These are phyloP conservation scores for Chlamydotis undulata DNA, from an alignment of 2,113 vertebrate species.

Conservation along the genomic window DNA sequence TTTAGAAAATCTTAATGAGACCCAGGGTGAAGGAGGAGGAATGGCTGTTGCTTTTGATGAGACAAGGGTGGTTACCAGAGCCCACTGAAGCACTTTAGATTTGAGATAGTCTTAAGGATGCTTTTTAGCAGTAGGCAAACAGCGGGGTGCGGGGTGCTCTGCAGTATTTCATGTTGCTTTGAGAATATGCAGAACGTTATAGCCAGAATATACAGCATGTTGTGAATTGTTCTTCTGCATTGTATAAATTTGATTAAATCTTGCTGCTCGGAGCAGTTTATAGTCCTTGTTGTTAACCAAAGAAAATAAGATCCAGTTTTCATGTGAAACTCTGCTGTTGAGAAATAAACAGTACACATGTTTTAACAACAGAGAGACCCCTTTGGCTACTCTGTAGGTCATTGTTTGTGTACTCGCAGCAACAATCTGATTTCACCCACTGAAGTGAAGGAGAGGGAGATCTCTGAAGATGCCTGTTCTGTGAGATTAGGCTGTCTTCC, in stretches of 20 bases:
- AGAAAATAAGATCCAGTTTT: neutral
- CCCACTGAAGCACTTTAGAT: neutral
- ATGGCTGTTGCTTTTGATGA: conserved; percentile 34
- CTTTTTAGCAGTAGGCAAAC: conserved; percentile 2
- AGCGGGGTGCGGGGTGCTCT: conserved; percentile 17
- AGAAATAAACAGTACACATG: neutral
- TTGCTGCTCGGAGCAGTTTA: neutral
- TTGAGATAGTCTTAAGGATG: conserved; percentile 1
- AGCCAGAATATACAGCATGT: neutral
- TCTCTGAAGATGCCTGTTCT: neutral
- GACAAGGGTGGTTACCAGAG: neutral
- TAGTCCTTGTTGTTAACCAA: neutral
- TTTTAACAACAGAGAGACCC: neutral
- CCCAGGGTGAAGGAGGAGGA: neutral
- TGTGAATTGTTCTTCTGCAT: neutral
- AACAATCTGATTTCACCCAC: neutral
- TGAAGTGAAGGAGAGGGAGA: neutral
- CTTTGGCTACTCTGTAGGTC: neutral
- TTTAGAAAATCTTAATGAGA: neutral
- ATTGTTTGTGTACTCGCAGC: neutral
- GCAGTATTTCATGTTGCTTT: neutral
- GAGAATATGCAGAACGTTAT: neutral
- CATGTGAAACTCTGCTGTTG: neutral
- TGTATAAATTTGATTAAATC: conserved; percentile 36
- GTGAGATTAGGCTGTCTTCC: neutral